Evolutionary conservation across 1,140 invertebrate genomes (phyloP).

Genomic region (Trinorchestia longiramus): DNA sequence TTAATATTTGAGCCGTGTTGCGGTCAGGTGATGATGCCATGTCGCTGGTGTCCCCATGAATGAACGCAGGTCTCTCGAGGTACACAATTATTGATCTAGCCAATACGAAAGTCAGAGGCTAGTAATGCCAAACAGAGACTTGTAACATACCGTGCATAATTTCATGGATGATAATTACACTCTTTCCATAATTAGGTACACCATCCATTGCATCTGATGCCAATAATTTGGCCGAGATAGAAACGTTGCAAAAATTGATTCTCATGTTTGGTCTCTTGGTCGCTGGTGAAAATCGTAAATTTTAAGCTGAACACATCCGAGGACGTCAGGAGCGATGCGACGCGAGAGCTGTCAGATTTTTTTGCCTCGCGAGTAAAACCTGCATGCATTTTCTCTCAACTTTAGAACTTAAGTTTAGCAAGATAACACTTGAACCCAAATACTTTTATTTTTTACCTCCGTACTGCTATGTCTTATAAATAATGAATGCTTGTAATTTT

Average conservation of each 20-base stretch:
- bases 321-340: neutral
- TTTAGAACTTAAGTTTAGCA: neutral
- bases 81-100: neutral
- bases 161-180: conserved; percentile 32
- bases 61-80: neutral
- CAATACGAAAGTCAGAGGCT: neutral
- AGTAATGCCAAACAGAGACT: neutral
- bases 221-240: conserved; percentile 24
- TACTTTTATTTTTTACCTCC: neutral
- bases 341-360: neutral
- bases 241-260: conserved; percentile 21
- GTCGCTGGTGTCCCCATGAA: neutral
- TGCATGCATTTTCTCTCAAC: neutral
- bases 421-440: neutral
- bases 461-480: too few relatives aligned
- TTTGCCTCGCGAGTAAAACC: neutral
- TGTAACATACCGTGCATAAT: conserved; percentile 41
- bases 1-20: neutral
- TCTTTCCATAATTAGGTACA: conserved; percentile 46
- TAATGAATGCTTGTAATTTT: too few relatives aligned
- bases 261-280: neutral
- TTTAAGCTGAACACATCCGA: neutral
- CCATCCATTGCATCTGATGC: conserved; percentile 21
- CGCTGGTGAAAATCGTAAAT: neutral
- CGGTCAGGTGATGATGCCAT: too few relatives aligned